Conservation (phyloP, 2,888 invertebrate genomes). For the Folsomia manolachei region DNA sequence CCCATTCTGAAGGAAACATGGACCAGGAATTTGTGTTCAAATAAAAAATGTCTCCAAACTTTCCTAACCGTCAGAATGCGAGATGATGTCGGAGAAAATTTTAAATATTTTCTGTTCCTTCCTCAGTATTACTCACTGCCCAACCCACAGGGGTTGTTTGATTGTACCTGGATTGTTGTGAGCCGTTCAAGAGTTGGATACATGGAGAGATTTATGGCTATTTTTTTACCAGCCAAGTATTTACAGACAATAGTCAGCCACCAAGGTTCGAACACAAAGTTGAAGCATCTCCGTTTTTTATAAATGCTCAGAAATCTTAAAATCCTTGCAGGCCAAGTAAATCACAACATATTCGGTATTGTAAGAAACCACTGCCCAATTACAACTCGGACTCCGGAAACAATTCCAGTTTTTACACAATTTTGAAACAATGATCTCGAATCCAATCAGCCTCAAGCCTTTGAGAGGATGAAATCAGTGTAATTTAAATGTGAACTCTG, state of each 20-base stretch:
- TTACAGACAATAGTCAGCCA: too few species aligned
- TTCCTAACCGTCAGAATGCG: neutral
- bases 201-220: neutral
- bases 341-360: neutral
- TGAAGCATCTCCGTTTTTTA: neutral
- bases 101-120: neutral
- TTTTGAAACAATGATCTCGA: neutral
- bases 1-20: neutral
- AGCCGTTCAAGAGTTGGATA: neutral
- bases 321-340: too few species aligned
- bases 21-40: neutral
- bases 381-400: neutral
- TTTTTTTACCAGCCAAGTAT: neutral
- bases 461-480: neutral
- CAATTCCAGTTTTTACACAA: neutral
- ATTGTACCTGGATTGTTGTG: neutral
- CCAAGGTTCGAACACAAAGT: too few species aligned
- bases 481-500: conserved; percentile 5
- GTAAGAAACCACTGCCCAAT: too few species aligned
- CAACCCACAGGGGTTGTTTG: neutral
- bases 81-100: neutral
- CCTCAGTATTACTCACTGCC: too few species aligned
- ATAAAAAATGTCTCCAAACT: neutral
- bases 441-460: neutral
- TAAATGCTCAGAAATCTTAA: neutral